Conservation (phyloP, 2,113 vertebrate species). For the Semicossyphus pulcher region DNA sequence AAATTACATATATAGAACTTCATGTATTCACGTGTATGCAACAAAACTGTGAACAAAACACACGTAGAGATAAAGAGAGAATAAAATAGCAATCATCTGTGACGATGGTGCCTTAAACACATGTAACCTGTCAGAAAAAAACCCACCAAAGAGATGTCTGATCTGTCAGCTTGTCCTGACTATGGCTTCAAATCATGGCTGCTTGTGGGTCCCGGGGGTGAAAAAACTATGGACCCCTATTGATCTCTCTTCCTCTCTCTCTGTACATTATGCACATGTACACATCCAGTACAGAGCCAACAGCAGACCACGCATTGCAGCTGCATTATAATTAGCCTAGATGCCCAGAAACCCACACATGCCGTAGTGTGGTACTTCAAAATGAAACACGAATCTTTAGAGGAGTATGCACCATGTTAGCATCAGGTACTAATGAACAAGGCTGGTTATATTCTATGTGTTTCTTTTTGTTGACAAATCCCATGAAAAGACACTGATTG, state of each 20-base stretch:
- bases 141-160: slow-evolving; percentile 14
- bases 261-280: neutral
- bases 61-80: neutral
- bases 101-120: neutral
- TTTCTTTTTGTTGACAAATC: neutral
- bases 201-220: neutral
- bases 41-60: slow-evolving; percentile 25
- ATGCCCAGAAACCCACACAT: neutral
- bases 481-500: neutral
- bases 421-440: neutral
- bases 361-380: neutral
- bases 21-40: neutral
- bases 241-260: neutral
- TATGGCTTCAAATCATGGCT: slow-evolving; percentile 40
- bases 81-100: slow-evolving; percentile 5
- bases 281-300: neutral
- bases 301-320: neutral
- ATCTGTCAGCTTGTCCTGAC: slow-evolving; percentile 21
- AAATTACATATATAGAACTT: slow-evolving; percentile 1
- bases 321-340: neutral
- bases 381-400: neutral
- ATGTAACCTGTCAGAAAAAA: slow-evolving; percentile 3
- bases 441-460: neutral
- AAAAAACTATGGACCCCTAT: neutral
- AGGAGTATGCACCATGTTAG: neutral